These are phyloP conservation scores for Conger conger DNA, from an alignment of 2,113 vertebrate species.

Conservation along the genomic window DNA sequence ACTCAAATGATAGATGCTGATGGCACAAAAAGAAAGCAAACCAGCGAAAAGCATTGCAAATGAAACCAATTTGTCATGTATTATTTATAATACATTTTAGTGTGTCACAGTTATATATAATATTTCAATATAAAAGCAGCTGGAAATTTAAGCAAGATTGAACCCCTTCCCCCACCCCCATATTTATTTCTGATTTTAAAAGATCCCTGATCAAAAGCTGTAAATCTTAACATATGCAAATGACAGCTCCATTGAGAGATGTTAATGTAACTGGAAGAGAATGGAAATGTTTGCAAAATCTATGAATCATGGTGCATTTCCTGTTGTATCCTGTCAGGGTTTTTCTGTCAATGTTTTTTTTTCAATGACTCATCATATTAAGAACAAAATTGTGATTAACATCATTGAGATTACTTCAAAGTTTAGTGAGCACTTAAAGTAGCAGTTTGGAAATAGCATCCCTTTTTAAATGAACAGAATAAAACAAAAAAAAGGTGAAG, in stretches of 20 bases:
- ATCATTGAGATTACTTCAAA: too few species aligned
- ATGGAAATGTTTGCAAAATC: background rate
- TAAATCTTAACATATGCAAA: slow-evolving; percentile 4
- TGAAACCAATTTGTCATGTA: background rate
- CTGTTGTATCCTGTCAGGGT: background rate
- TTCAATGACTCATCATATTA: background rate
- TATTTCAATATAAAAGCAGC: background rate
- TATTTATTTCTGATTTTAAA: background rate
- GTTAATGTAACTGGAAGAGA: background rate
- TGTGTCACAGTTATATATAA: background rate
- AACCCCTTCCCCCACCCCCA: too few species aligned
- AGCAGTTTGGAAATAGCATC: background rate
- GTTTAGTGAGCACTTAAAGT: background rate
- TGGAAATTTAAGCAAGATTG: background rate
- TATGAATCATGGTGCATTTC: background rate
- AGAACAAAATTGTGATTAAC: background rate
- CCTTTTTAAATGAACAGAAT: background rate
- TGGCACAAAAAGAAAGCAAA: background rate
- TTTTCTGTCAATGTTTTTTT: background rate
- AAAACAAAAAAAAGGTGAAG: background rate
- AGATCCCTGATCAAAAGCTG: background rate
- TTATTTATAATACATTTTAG: background rate
- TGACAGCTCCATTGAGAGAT: background rate
- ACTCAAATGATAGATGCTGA: background rate
- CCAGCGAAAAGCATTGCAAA: background rate